These are phyloP conservation scores for Ashinkailepas kermadecensis DNA, from an alignment of 2,888 invertebrate species.

Conservation along the genomic window DNA sequence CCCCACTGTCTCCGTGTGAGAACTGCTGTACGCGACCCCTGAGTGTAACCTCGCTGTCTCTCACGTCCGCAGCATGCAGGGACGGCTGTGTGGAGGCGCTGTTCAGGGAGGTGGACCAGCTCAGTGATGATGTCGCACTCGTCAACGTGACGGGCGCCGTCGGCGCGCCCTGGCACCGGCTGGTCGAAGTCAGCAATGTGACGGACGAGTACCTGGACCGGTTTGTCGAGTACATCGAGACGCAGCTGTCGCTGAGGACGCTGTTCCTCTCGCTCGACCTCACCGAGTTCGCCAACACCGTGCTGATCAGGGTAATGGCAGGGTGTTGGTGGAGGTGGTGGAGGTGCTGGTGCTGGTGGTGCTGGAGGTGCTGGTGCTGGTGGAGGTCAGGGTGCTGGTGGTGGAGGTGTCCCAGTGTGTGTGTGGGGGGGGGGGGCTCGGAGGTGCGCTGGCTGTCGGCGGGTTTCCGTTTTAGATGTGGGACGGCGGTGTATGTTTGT, in stretches of 20 bases:
- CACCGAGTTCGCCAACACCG: background rate
- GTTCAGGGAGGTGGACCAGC: constrained; percentile 57
- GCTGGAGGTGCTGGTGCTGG: no score
- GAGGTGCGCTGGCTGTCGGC: no score
- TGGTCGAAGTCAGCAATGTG: constrained; percentile 53
- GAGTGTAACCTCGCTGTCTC: no score
- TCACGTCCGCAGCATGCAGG: constrained; percentile 33
- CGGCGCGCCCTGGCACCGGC: constrained; percentile 66
- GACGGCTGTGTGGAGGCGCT: constrained; percentile 76
- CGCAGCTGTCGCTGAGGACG: background rate
- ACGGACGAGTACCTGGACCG: constrained; percentile 38
- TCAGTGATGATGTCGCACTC: constrained; percentile 35
- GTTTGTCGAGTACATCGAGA: background rate
- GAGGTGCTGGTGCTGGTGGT: no score
- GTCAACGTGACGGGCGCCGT: constrained; percentile 52
- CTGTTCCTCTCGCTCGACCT: background rate
- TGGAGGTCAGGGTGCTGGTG: background rate
- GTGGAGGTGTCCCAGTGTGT: no score
- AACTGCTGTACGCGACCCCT: no score
- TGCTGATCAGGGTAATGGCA: background rate
- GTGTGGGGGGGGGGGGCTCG: no score
- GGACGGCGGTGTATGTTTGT: no score
- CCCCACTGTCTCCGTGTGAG: no score
- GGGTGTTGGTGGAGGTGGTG: background rate
- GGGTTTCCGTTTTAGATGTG: no score